Evolutionary conservation across 2,888 invertebrate species (phyloP).

Genomic region (Girardia tigrina): DNA sequence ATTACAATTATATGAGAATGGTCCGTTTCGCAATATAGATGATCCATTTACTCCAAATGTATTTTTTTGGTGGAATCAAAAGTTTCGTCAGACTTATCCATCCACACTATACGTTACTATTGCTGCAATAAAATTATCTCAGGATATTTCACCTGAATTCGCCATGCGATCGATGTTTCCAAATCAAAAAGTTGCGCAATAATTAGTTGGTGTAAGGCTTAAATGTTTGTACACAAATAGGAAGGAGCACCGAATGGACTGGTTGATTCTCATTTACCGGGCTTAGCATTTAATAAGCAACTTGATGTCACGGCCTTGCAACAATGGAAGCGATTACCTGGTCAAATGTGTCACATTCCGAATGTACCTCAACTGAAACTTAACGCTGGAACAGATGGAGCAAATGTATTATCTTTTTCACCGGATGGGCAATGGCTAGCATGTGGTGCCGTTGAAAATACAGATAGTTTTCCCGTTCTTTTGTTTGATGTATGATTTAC

Average conservation of each 20-base stretch:
- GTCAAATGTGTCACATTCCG: conserved; percentile 58
- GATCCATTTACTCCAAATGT: conserved; percentile 39
- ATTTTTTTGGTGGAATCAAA: conserved; percentile 56
- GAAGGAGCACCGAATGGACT: conserved; percentile 13
- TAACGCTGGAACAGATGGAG: conserved; percentile 45
- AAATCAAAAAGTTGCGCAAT: conserved; percentile 45
- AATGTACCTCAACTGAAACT: conserved; percentile 48
- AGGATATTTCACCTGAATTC: conserved; percentile 43
- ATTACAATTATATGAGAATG: conserved; percentile 55
- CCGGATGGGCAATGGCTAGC: conserved; percentile 43
- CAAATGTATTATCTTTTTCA: conserved; percentile 48
- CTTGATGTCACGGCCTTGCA: not conserved
- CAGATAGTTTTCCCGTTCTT: conserved; percentile 52
- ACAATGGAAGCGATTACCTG: conserved; percentile 50
- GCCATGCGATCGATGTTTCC: conserved; percentile 49
- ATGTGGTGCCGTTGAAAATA: conserved; percentile 46
- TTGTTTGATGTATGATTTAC: conserved; percentile 53
- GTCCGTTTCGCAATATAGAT: not conserved
- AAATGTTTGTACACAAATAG: not conserved
- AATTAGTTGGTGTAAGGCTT: not conserved
- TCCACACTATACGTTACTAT: conserved; percentile 58
- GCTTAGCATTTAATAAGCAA: not conserved
- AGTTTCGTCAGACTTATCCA: conserved; percentile 54
- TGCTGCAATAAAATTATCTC: conserved; percentile 39
- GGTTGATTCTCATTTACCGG: not conserved